Base-by-base conservation (phyloP, 2,797 vertebrate species). In the Sebastes hubbsi region DNA sequence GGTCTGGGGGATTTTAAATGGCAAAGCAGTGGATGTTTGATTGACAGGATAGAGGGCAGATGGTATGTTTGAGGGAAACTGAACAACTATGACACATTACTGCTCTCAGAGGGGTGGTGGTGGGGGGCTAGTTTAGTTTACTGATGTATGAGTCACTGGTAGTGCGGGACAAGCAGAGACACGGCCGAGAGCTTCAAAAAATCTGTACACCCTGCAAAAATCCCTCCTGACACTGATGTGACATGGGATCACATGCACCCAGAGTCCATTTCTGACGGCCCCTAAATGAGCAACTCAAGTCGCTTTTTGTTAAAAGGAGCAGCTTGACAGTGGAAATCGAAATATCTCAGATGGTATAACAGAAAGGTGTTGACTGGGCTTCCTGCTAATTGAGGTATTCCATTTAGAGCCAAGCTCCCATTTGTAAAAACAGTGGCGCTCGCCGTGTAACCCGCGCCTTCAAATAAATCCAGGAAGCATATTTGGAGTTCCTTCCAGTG, bases 311-410 rank as follows among this genome's bases (percentile, higher is more conserved):
- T 81, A 80, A 83, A 82, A 80, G 66, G 54, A 81, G 65, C 77
- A 74, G 54, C 87, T 52, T 74, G 79, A 67, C 61, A 54, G 69
- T 64, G 80, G 86, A 89, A 85, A 86, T 71, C 75, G 54, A 38
- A 68, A 85, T 83, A 62, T 73, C 80, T 75, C 34, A 24, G 66
- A 75, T 81, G 67, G 66, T 66, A 27, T 3, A 49, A 78, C 65
- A 81, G 81, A 86, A 80, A 85, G 88, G 90, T 91, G 89, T 93
- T 90, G 92, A 93, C 88, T 89, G 75, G 42, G 66, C 67, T 78
- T 82, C 87, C 62, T 83, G 83, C 87, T 92, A 92, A 92, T 89
- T 89, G 89, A 91, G 77, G 84, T 85, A 90, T 93, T 88, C 66
- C 75, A 80, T 86, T 87, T 82, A 71, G 68, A 80, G 82, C 80